Base-by-base conservation (phyloP, 1,140 invertebrate species). In the Ladona fulva region DNA sequence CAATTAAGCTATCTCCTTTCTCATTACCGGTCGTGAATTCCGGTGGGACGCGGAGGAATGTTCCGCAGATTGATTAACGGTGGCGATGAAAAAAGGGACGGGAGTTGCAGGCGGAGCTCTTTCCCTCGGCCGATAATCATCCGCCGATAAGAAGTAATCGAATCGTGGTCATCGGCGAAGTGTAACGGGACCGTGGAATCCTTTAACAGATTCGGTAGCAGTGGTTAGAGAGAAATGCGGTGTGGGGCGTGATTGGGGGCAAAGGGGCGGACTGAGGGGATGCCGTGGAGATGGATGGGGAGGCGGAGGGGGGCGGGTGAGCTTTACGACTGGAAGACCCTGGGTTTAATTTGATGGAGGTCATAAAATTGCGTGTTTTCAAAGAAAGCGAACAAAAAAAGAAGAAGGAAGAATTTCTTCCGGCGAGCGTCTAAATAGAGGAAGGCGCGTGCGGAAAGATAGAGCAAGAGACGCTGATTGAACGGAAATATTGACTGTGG, bases 311-410 rank as follows among this genome's bases (percentile, higher is more conserved):
- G 3, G 3, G n/a, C 52, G 12, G 52, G 52, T 19, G 12, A 66
- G 52, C 52, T 66, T 66, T 66, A 66, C 52, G 52, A 66, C 52
- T 66, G 1, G 52, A 22, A 66, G 52, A 12, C 52, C 52, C 52
- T 66, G 52, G 52, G 52, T 66, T 66, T 66, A 66, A 66, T 66
- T 66, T 66, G 52, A 66, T 66, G 52, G 52, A 66, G 52, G 52
- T 66, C 52, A 66, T 66, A 66, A 66, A 66, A 66, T 66, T 66
- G 52, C 52, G 52, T 66, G 52, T 66, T 66, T 66, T 66, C 52
- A 66, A 66, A 66, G 52, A 66, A 66, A 66, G n/a, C 14, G n/a
- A 66, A 19, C 16, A 66, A 66, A 66, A 66, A 66, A 22, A 12
- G 52, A 16, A 12, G 52, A 19, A 22, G 52, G 52, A 66, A 66